Evolutionary conservation across 2,888 invertebrate species (phyloP).

Genomic region (Pecten maximus): DNA sequence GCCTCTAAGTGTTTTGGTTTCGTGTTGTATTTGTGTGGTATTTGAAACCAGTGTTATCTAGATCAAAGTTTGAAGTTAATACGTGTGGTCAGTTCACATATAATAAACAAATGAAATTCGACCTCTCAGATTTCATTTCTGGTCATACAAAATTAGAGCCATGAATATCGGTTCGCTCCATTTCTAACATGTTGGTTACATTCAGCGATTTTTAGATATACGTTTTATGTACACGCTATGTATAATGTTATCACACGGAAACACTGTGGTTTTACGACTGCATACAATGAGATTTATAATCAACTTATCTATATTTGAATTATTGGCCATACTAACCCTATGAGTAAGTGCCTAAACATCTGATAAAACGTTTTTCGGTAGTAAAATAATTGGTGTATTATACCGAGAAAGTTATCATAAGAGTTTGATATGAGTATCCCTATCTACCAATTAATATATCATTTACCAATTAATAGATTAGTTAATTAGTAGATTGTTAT

Average conservation of each 20-base stretch:
- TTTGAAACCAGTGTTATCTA: neutral
- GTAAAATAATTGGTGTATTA: neutral
- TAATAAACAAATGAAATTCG: neutral
- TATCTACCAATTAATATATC: no score
- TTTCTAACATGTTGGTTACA: neutral
- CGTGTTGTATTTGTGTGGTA: slow-evolving; percentile 11
- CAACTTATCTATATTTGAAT: neutral
- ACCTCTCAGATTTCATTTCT: slow-evolving; percentile 3
- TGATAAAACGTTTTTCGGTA: neutral
- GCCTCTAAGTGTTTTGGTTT: neutral
- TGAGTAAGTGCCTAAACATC: neutral
- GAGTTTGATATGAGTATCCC: no score
- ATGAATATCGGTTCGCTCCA: slow-evolving; percentile 19
- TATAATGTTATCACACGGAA: neutral
- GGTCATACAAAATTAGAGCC: neutral
- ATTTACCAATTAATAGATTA: no score
- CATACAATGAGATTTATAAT: neutral
- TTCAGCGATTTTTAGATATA: slow-evolving; percentile 24
- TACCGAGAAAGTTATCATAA: neutral
- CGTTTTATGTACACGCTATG: neutral
- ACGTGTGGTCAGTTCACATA: neutral
- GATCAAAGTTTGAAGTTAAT: slow-evolving; percentile 26
- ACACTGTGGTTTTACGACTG: neutral
- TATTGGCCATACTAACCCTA: neutral
- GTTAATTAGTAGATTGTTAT: no score